Evolutionary conservation across 2,888 invertebrate genomes (phyloP).

Genomic region (Spodoptera picta): DNA sequence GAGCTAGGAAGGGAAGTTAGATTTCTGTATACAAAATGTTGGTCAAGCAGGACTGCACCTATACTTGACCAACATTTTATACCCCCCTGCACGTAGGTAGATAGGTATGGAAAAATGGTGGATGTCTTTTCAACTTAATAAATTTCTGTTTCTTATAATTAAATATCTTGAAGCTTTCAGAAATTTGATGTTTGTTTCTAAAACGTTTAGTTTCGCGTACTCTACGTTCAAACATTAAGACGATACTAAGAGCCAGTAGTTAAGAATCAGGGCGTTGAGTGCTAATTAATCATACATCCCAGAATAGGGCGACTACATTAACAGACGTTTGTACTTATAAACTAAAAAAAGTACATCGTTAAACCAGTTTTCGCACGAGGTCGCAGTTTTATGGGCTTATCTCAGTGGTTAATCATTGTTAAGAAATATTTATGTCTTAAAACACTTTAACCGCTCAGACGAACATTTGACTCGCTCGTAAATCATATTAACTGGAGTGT

Average conservation of each 20-base stretch:
- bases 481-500: constrained; percentile 67
- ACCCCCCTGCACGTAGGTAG: too few species aligned
- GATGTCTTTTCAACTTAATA: too few species aligned
- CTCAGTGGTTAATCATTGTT: constrained; percentile 69
- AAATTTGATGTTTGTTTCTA: too few species aligned
- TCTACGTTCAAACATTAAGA: too few species aligned
- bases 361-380: constrained; percentile 66
- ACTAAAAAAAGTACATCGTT: constrained; percentile 51
- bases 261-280: constrained; percentile 35
- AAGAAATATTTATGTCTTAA: constrained; percentile 69
- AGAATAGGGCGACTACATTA: constrained; percentile 51
- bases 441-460: constrained; percentile 57
- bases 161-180: too few species aligned
- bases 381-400: constrained; percentile 68
- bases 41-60: too few species aligned
- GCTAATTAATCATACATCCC: constrained; percentile 57
- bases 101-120: too few species aligned
- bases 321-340: constrained; percentile 54
- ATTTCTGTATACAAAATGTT: background rate
- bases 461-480: constrained; percentile 57
- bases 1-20: background rate
- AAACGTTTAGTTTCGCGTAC: too few species aligned
- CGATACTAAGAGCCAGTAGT: background rate
- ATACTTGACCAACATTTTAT: too few species aligned
- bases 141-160: too few species aligned